Evolutionary conservation across 2,113 vertebrate species (phyloP), one percentile per base, ranked within the genome.

Genomic region (Pan troglodytes): DNA sequence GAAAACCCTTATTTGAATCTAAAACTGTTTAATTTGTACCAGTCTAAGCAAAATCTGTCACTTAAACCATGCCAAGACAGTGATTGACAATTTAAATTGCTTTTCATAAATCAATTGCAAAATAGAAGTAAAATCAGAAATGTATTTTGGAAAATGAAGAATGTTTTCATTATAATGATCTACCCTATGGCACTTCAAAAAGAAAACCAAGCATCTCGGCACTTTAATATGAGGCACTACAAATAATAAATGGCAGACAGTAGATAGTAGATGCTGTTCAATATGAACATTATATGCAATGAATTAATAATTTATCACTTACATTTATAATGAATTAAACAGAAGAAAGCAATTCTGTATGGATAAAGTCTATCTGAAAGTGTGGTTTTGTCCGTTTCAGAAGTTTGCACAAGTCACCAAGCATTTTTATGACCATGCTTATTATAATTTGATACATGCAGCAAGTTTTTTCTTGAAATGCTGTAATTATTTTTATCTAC

Each of bases 91-190:
- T 73, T 89, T 50, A 95, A 93, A 84, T 90, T 95, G 64, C 57
- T 57, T 92, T 93, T 84, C 57, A 92, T 90, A 96, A 96, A 92
- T 95, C 50, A 50, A 40, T 92, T 87, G 20, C 73, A 92, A 97
- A 97, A 90, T 72, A 92, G 10, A 38, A 95, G 32, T 61, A 76
- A 97, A 93, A 95, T 90, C 73, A 93, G 55, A 96, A 97, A 87
- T 45, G 57, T 11, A 73, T 85, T 93, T 95, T 96, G 64, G 35
- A 94, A 94, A 91, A 85, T 96, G 40, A 97, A 80, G 57, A 80
- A 91, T 86, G 30, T 72, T 94, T 97, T 98, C n/a, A 87, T 93
- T 93, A 87, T 76, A 89, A 75, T 86, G 32, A 67, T 97, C 70
- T 96, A 92, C 38, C 75, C 17, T 70, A 38, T 93, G 91, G 88